A percentile compares a stretch with the other conserved stretches of the same genome.
Conservation (phyloP, 2,888 invertebrate genomes). For the Lithophane semibrunnea region DNA sequence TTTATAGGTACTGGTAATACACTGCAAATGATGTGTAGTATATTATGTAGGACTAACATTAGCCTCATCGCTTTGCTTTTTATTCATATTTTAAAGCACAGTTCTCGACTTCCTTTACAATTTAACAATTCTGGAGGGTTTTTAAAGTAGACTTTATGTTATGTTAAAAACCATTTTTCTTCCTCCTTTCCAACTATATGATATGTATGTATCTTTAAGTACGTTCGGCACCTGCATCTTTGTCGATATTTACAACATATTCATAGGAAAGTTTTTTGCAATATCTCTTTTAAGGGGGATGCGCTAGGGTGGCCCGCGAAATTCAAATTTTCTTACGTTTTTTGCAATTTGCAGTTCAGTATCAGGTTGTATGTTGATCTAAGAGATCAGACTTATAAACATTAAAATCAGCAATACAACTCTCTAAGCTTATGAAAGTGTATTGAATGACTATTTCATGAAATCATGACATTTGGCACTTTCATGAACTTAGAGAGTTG, state of each 20-base stretch:
- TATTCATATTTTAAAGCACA: no score
- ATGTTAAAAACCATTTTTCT: neutral
- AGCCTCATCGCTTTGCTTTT: neutral
- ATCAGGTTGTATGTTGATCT: no score
- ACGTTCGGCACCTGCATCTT: neutral
- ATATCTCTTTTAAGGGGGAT: neutral
- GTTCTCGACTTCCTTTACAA: neutral
- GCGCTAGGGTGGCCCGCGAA: no score
- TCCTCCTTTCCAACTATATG: no score
- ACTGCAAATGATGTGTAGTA: slow-evolving; percentile 14
- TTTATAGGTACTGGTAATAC: neutral
- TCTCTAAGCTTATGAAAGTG: no score
- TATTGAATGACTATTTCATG: no score
- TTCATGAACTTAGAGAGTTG: no score
- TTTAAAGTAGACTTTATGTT: neutral
- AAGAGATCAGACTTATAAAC: no score
- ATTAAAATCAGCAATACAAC: no score
- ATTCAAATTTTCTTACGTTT: no score
- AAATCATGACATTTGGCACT: no score
- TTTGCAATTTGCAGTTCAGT: no score
- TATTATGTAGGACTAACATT: neutral
- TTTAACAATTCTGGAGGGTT: neutral
- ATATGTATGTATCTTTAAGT: neutral
- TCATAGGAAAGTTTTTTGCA: neutral
- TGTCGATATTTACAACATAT: neutral